Base-by-base conservation (phyloP, 2,797 vertebrate species). In the Myotis myotis region DNA sequence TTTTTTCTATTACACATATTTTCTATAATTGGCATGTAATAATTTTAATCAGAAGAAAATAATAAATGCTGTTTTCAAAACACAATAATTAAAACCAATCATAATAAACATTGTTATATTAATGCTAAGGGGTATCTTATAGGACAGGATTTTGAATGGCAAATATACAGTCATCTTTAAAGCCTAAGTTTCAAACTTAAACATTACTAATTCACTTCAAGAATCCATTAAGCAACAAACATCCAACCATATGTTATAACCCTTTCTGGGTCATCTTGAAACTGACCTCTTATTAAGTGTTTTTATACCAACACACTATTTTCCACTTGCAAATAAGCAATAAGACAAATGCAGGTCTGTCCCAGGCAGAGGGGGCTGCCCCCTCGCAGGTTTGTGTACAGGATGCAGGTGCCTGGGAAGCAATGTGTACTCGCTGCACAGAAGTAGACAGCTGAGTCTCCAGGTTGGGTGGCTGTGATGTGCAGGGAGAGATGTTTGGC, bases 361-460 rank as follows among this genome's bases (percentile, higher is more conserved):
- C 23, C 25, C 30, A 19, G 60, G 13, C 30, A 53, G 60, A 19
- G 8, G 22, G 11, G 15, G 13, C 17, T 12, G 17, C 5, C 53
- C 11, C 64, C 8, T 49, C 6, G 2, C 19, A 60, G 80, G 80
- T 95, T 80, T 89, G 36, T 12, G 95, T 16, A 64, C 62, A 66
- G n/a, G 25, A 8, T 82, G 57, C 70, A 76, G 47, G 71, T 95
- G 71, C 6, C 23, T 41, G 62, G 33, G 85, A 13, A 90, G 62
- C 87, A 92, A 3, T 88, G 95, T 95, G 96, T 1, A 8, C 64
- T 38, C 1, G 74, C 33, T n/a, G 80, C 80, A 3, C 97, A 97
- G 83, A 95, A 94, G 64, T 95, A 94, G 1, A 62, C 25, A 17
- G 95, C 97, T 47, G 94, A 51, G 57, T 97, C 96, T 75, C n/a